These are phyloP conservation scores for Vidua macroura DNA, from an alignment of 2,113 vertebrate genomes.

Conservation along the genomic window DNA sequence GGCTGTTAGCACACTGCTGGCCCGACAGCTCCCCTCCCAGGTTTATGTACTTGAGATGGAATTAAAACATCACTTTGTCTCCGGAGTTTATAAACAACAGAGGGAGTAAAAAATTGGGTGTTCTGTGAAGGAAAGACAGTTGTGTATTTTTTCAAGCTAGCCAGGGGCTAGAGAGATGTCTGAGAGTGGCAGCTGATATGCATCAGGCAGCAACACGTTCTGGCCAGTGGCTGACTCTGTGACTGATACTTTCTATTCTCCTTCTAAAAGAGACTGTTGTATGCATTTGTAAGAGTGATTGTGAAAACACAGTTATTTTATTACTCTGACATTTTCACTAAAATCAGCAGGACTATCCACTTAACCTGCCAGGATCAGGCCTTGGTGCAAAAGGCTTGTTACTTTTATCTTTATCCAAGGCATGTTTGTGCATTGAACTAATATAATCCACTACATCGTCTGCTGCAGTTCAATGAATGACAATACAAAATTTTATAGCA, in stretches of 20 bases:
- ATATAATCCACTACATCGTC: neutral
- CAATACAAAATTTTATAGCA: neutral
- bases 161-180: slow-evolving; percentile 69
- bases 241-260: slow-evolving; percentile 48
- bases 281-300: slow-evolving; percentile 14
- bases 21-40: slow-evolving; percentile 64
- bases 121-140: slow-evolving; percentile 75
- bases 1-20: slow-evolving; percentile 65
- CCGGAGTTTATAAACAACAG: slow-evolving; percentile 77
- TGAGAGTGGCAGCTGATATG: slow-evolving; percentile 73
- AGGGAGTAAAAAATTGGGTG: slow-evolving; percentile 76
- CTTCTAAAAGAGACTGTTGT: slow-evolving; percentile 56
- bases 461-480: neutral
- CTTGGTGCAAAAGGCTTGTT: neutral
- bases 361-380: neutral
- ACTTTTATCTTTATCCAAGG: neutral
- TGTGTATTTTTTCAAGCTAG: slow-evolving; percentile 79
- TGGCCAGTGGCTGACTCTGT: slow-evolving; percentile 40
- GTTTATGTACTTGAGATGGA: slow-evolving; percentile 76
- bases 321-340: neutral
- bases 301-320: neutral
- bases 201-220: slow-evolving; percentile 60
- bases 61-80: slow-evolving; percentile 78
- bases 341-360: neutral
- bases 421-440: neutral